Base-by-base conservation (phyloP, 2,113 vertebrate genomes). In the Ctenodactylus gundi region DNA sequence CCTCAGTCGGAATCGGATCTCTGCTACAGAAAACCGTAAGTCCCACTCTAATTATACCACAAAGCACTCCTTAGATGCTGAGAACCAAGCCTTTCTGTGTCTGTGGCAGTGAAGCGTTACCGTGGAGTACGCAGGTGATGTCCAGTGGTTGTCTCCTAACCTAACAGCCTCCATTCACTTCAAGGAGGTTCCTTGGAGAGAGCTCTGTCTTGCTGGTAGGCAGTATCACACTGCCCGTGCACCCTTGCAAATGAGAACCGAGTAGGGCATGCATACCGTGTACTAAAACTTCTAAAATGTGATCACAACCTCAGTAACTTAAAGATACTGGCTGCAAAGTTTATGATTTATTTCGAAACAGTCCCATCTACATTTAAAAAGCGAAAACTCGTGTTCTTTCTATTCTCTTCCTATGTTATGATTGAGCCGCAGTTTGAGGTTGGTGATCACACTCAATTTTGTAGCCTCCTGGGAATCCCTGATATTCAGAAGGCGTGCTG, bases 371-470 rank as follows among this genome's bases (percentile, higher is more conserved):
- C 60, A 57, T 76, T 92, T 83, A 73, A 64, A 17, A 65, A 83
- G 17, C 36, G 20, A 55, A 55, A 76, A 60, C 7, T 84, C 25
- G 60, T 51, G 36, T 57, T n/a, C 31, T 88, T 87, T 87, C 55
- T 77, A 34, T 57, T 73, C 34, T 85, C 75, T 77, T 58, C 29
- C 58, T 80, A 68, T 3, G 49, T 94, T 88, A 60, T 60, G 68
- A 78, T 53, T 93, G 85, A 84, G 85, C 49, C 81, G 53, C 53
- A 46, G 4, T 81, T 92, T 93, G 46, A 94, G 77, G 93, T n/a
- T 67, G 46, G 51, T 82, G 65, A 78, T 90, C 81, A 88, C 81
- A 94, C 34, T 93, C 80, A 93, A 88, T 96, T 91, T 88, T 34
- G 1, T 83, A 57, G 55, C 73, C 80, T 95, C 20, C 23, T 65